Evolutionary conservation across 2,888 invertebrate species (phyloP).

Genomic region (Spicauda simplicius): DNA sequence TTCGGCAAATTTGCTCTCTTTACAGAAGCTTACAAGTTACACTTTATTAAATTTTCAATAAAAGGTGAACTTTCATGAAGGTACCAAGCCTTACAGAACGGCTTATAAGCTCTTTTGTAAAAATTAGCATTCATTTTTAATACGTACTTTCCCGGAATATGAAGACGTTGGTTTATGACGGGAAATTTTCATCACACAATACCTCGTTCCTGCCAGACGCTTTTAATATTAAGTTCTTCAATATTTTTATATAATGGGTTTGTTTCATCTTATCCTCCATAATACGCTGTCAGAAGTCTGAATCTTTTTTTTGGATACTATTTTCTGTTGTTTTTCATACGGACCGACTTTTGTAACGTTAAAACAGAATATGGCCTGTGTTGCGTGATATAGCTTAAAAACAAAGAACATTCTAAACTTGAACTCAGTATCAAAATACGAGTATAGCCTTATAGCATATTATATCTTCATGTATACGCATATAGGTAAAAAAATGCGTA

Average conservation of each 20-base stretch:
- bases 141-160: constrained; percentile 28
- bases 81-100: constrained; percentile 23
- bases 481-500: no score
- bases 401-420: no score
- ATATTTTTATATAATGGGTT: constrained; percentile 18
- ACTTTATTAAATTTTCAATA: constrained; percentile 63
- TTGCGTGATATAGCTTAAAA: no score
- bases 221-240: constrained; percentile 26
- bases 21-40: constrained; percentile 44
- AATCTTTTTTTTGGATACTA: not conserved
- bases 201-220: constrained; percentile 6
- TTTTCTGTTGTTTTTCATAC: not conserved
- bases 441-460: no score
- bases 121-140: constrained; percentile 30
- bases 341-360: no score
- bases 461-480: no score
- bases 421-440: no score
- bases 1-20: constrained; percentile 44
- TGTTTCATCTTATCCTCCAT: constrained; percentile 2
- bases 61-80: constrained; percentile 38
- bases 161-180: constrained; percentile 19
- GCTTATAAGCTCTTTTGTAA: constrained; percentile 20
- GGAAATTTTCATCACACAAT: constrained; percentile 28
- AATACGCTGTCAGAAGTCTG: constrained; percentile 3
- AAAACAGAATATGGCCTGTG: no score